phyloP scores from a whole-genome alignment of 1,140 invertebrate genomes.

The Drosophila kurseongensis region DNA sequence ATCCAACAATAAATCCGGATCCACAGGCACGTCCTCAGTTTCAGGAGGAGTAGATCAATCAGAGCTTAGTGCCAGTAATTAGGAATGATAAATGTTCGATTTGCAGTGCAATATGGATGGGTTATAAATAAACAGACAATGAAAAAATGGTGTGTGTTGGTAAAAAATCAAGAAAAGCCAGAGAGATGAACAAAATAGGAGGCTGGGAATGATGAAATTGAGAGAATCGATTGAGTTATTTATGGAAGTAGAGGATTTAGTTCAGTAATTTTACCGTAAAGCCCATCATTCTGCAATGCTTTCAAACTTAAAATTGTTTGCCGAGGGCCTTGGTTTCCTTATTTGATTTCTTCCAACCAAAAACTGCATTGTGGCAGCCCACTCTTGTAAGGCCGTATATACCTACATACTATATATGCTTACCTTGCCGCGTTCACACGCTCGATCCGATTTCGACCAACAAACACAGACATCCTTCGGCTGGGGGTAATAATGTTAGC shows the following conservation, averaged over 20 bases:
- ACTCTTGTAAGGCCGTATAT: background rate
- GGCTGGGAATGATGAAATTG: slow-evolving; percentile 11
- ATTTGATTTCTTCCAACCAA: background rate
- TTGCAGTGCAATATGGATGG: slow-evolving; percentile 46
- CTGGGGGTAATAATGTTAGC: slow-evolving; percentile 63
- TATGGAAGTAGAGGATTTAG: background rate
- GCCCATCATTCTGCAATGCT: background rate
- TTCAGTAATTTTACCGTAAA: background rate
- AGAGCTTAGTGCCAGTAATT: slow-evolving; percentile 77
- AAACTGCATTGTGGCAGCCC: background rate
- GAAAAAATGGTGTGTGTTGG: background rate
- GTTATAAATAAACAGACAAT: slow-evolving; percentile 61
- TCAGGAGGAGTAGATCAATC: slow-evolving; percentile 63
- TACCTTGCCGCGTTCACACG: slow-evolving; percentile 38
- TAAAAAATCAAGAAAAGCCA: slow-evolving; percentile 11
- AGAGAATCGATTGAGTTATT: slow-evolving; percentile 16
- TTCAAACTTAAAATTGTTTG: slow-evolving; percentile 3
- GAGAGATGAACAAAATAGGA: slow-evolving; percentile 24
- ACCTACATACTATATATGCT: slow-evolving; percentile 12
- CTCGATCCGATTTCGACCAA: slow-evolving; percentile 16
- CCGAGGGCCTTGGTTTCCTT: slow-evolving; percentile 7
- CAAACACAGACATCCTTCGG: slow-evolving; percentile 45
- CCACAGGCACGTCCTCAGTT: slow-evolving; percentile 41
- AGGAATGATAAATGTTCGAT: slow-evolving; percentile 71
- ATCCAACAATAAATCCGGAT: slow-evolving; percentile 54